phyloP scores from a whole-genome alignment of 2,797 vertebrate genomes.

The Benthosema pterotum region DNA sequence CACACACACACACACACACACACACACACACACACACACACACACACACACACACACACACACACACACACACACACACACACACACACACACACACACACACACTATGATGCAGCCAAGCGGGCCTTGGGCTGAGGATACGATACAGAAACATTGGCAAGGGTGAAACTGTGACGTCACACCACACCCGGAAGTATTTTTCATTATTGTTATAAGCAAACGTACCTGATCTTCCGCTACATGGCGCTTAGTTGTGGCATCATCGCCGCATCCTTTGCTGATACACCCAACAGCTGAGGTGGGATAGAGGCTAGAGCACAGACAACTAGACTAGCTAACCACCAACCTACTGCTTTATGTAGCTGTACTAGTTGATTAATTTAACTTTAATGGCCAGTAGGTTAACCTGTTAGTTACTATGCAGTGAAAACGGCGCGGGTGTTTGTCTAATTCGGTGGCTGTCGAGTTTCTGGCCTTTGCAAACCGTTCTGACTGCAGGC shows the following conservation, averaged over 20 bases:
- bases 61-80: conserved; percentile 29
- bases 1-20: no score
- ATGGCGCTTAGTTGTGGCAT: no score
- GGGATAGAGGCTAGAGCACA: conserved; percentile 4
- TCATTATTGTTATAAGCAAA: no score
- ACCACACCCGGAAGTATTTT: no score
- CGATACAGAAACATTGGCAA: no score
- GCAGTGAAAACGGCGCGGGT: neutral
- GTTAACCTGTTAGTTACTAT: neutral
- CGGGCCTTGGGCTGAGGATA: conserved; percentile 57
- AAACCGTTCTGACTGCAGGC: neutral
- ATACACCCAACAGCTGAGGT: no score
- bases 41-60: conserved; percentile 51
- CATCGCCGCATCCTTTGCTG: no score
- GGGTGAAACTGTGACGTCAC: no score
- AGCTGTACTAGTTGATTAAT: conserved; percentile 1
- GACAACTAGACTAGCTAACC: conserved; percentile 37
- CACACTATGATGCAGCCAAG: conserved; percentile 14
- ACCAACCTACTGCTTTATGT: conserved; percentile 24
- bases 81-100: conserved; percentile 56
- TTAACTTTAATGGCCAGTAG: neutral
- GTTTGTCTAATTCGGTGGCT: neutral
- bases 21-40: conserved; percentile 48
- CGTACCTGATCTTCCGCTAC: no score
- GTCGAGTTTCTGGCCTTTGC: neutral